A percentile compares a stretch with the other conserved stretches of the same genome.
These are phyloP conservation scores for Brachionus sp. DNA, from an alignment of 1,140 invertebrate genomes.

Conservation along the genomic window DNA sequence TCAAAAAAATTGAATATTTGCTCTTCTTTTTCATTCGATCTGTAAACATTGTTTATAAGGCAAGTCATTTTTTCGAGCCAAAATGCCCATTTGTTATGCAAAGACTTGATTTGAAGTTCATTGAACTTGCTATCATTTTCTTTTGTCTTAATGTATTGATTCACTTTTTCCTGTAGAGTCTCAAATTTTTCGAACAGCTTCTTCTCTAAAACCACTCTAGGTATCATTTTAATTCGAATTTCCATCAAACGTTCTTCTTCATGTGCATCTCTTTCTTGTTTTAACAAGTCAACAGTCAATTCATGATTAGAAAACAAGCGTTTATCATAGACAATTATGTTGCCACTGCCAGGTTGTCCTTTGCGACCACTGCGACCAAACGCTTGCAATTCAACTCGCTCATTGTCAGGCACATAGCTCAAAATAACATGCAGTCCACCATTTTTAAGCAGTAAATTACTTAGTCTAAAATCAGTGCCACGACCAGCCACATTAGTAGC, in stretches of 20 bases:
- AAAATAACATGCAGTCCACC: conserved; percentile 23
- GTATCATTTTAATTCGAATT: background rate
- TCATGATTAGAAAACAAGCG: background rate
- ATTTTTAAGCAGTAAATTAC: background rate
- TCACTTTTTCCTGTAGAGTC: background rate
- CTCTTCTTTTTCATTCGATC: background rate
- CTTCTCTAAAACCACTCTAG: background rate
- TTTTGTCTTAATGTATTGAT: background rate
- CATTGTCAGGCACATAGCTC: conserved; percentile 1
- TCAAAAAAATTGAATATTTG: background rate
- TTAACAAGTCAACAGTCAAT: background rate
- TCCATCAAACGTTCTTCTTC: background rate
- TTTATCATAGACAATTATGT: background rate
- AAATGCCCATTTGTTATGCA: conserved; percentile 8
- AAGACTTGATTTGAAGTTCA: conserved; percentile 14
- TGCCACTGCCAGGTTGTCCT: background rate
- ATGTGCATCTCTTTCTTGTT: background rate
- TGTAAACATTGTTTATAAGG: background rate
- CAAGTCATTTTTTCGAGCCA: background rate
- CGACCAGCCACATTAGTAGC: conserved; percentile 31
- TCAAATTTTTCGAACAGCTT: background rate
- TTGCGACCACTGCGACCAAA: conserved; percentile 1
- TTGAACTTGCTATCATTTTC: background rate
- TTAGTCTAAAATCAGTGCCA: background rate
- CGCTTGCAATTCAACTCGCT: background rate